These are phyloP conservation scores for Brachyptera putata DNA, from an alignment of 2,888 invertebrate genomes.

Conservation along the genomic window DNA sequence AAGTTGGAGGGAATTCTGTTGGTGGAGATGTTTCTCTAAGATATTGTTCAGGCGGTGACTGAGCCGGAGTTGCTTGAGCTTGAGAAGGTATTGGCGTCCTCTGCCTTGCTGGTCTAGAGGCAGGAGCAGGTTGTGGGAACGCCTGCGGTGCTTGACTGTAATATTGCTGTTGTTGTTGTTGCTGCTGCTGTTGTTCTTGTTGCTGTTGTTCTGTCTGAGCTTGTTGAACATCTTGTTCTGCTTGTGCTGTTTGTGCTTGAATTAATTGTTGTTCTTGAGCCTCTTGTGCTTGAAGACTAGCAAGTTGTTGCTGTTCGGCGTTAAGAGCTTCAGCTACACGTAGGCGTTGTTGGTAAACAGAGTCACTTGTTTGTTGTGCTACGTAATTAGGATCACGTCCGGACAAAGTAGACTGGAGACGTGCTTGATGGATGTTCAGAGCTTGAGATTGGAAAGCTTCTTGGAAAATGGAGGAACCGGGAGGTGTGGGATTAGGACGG, in stretches of 20 bases:
- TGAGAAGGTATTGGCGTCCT: no score
- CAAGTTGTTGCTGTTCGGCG: slow-evolving; percentile 4
- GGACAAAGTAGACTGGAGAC: slow-evolving; percentile 28
- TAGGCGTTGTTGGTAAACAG: slow-evolving; percentile 15
- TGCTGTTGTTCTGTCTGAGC: no score
- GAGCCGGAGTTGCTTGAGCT: background rate
- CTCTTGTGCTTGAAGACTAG: slow-evolving; percentile 11
- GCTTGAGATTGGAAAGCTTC: slow-evolving; percentile 10
- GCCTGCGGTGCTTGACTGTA: slow-evolving; percentile 19
- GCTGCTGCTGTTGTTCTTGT: no score
- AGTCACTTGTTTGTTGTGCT: background rate
- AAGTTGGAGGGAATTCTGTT: no score
- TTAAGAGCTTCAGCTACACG: slow-evolving; percentile 1
- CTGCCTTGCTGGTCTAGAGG: background rate
- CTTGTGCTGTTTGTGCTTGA: slow-evolving; percentile 4
- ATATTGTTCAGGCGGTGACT: slow-evolving; percentile 24
- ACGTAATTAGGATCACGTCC: slow-evolving; percentile 25
- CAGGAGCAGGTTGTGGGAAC: slow-evolving; percentile 21
- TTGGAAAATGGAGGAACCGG: slow-evolving; percentile 8
- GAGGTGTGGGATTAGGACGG: slow-evolving; percentile 12
- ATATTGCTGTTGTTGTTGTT: slow-evolving; percentile 4
- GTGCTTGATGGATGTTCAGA: slow-evolving; percentile 27
- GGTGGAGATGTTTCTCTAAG: slow-evolving; percentile 28
- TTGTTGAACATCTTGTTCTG: background rate
- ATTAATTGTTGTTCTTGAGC: background rate